A percentile compares a stretch with the other conserved stretches of the same genome.
These are phyloP conservation scores for Nebria brevicollis DNA, from an alignment of 2,888 invertebrate species.

Conservation along the genomic window DNA sequence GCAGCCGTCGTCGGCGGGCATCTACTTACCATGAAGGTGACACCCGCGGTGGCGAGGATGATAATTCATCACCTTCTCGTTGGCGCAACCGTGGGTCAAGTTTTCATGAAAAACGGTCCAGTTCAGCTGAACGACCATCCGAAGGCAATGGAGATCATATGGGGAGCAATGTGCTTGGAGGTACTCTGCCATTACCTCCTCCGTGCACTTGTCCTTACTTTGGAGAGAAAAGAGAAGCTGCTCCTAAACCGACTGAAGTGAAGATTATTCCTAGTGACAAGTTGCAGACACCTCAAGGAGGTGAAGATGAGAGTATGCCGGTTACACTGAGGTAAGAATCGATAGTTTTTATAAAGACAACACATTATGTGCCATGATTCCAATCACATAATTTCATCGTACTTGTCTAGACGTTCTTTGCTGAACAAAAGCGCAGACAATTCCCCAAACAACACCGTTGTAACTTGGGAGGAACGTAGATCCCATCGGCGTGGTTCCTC, in stretches of 20 bases:
- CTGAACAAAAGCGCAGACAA: constrained; percentile 54
- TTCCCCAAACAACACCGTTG: constrained; percentile 64
- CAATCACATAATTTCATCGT: background rate
- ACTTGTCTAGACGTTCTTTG: constrained; percentile 24
- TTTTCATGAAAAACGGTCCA: constrained; percentile 61
- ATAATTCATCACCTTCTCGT: constrained; percentile 60
- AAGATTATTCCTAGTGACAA: constrained; percentile 63
- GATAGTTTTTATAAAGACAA: background rate
- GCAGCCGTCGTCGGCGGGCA: constrained; percentile 59
- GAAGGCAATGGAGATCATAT: constrained; percentile 57
- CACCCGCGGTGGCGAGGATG: constrained; percentile 49
- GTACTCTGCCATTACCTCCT: constrained; percentile 68
- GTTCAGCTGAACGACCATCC: constrained; percentile 47
- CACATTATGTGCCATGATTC: background rate
- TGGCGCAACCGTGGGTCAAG: constrained; percentile 64
- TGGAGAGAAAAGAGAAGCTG: constrained; percentile 69
- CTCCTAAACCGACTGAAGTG: constrained; percentile 64
- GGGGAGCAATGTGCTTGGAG: constrained; percentile 51
- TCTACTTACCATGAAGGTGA: constrained; percentile 66
- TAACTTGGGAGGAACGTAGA: constrained; percentile 78
- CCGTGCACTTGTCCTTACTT: constrained; percentile 87
- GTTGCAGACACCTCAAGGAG: constrained; percentile 22
- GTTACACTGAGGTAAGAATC: constrained; percentile 25
- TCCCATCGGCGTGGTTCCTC: constrained; percentile 73
- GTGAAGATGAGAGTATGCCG: constrained; percentile 7